phyloP scores from a whole-genome alignment of 2,113 vertebrate species.

The Pogona vitticeps region DNA sequence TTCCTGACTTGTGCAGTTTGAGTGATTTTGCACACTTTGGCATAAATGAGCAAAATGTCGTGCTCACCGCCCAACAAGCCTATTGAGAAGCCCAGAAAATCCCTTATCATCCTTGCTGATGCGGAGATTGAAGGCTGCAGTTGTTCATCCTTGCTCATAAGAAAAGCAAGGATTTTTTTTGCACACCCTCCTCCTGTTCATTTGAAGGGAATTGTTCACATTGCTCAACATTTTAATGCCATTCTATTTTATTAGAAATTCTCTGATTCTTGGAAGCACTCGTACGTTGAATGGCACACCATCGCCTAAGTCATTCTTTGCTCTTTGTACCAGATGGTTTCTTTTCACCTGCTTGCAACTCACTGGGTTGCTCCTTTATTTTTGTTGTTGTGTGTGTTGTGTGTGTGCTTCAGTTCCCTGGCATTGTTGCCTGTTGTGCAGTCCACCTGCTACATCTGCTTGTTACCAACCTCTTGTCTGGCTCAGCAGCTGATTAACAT shows the following conservation, averaged over 20 bases:
- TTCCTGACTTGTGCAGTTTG: too few species aligned
- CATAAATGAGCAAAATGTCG: too few species aligned
- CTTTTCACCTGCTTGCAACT: conserved; percentile 5
- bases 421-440: neutral
- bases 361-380: conserved; percentile 4
- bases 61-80: too few species aligned
- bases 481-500: conserved; percentile 54
- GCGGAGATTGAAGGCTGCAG: too few species aligned
- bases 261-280: neutral
- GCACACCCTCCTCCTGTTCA: too few species aligned
- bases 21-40: too few species aligned
- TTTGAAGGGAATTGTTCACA: too few species aligned
- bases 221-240: neutral
- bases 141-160: too few species aligned
- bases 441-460: conserved; percentile 35
- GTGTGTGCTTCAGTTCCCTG: neutral
- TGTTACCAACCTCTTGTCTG: conserved; percentile 34
- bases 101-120: too few species aligned
- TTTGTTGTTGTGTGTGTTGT: conserved; percentile 7
- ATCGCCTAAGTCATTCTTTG: neutral
- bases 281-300: neutral
- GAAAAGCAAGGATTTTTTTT: too few species aligned
- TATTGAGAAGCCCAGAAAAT: too few species aligned
- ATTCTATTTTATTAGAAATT: neutral
- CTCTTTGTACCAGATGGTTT: conserved; percentile 37